Base-by-base conservation (phyloP, 2,113 vertebrate species). In the Leptocoma aspasia region DNA sequence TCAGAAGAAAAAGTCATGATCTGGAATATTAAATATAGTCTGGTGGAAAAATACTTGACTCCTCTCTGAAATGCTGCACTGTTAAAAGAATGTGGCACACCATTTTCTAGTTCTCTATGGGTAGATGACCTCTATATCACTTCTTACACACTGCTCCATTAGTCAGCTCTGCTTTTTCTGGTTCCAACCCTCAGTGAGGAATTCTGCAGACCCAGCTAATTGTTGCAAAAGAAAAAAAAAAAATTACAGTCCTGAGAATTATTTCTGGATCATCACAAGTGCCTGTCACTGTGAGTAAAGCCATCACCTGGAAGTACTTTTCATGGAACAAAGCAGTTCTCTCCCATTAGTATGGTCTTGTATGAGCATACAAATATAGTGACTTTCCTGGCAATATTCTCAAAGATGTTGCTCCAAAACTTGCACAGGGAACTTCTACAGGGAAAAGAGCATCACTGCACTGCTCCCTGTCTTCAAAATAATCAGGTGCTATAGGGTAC, bases 121-220 rank as follows among this genome's bases (percentile, higher is more conserved):
- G 53, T 13, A 76, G 73, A 87, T 89, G 87, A 85, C 81, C 73
- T 94, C 89, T 75, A 65, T 66, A 80, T n/a, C 59, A 16, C 42
- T 88, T 39, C 42, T 88, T 39, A 42, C 2, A 1, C 50, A 45
- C 27, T 65, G 53, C 83, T 87, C 47, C 80, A 63, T 83, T 89
- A 90, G 64, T 64, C 84, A 94, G 59, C 63, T 72, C 63, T 76
- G 65, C 81, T 82, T 61, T 80, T 73, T 63, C 73, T 76, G 53
- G 35, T 66, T 82, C 70, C 42, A 69, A 49, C 56, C 41, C 45
- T 95, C 63, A 35, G 33, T 3, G 4, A 92, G 75, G 21, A 75
- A 44, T 59, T 95, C 39, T 92, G 80, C 89, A 90, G 54, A 82
- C 42, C 35, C 41, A 65, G 86, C 53, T 95, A 96, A 87, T 85